phyloP scores from a whole-genome alignment of 2,888 invertebrate species.

The Morpho achilles region DNA sequence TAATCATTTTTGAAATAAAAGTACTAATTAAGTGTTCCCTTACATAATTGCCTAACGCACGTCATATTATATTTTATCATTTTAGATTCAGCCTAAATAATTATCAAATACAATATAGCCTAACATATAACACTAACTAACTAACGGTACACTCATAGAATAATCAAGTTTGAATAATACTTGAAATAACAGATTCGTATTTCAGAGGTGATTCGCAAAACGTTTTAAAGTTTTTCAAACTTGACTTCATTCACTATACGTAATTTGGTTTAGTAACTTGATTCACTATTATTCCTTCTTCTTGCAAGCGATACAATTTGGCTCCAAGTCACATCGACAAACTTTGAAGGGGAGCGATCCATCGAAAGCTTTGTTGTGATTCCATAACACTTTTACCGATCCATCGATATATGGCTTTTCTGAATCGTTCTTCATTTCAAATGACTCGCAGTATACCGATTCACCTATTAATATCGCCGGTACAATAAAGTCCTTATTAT shows the following conservation, averaged over 20 bases:
- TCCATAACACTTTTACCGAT: conserved; percentile 52
- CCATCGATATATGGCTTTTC: conserved; percentile 42
- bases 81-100: too few relatives aligned
- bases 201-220: neutral
- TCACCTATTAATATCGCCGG: conserved; percentile 47
- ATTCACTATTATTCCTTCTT: conserved; percentile 13
- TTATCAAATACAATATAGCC: too few relatives aligned
- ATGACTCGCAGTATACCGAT: conserved; percentile 49
- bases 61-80: too few relatives aligned
- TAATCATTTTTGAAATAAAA: too few relatives aligned
- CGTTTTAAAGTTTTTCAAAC: conserved; percentile 2
- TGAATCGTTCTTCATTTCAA: conserved; percentile 46
- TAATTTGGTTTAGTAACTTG: conserved; percentile 10
- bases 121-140: too few relatives aligned
- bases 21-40: too few relatives aligned
- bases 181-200: conserved; percentile 5
- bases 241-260: conserved; percentile 3
- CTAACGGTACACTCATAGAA: neutral
- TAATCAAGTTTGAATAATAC: neutral
- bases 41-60: too few relatives aligned
- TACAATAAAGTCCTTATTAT: conserved; percentile 37
- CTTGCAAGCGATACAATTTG: conserved; percentile 43
- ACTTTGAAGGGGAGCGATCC: conserved; percentile 48
- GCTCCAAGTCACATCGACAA: conserved; percentile 54
- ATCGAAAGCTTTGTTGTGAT: conserved; percentile 54